A percentile compares a stretch with the other conserved stretches of the same genome.
phyloP scores from a whole-genome alignment of 1,140 invertebrate genomes.

The Drosophila arawakana region DNA sequence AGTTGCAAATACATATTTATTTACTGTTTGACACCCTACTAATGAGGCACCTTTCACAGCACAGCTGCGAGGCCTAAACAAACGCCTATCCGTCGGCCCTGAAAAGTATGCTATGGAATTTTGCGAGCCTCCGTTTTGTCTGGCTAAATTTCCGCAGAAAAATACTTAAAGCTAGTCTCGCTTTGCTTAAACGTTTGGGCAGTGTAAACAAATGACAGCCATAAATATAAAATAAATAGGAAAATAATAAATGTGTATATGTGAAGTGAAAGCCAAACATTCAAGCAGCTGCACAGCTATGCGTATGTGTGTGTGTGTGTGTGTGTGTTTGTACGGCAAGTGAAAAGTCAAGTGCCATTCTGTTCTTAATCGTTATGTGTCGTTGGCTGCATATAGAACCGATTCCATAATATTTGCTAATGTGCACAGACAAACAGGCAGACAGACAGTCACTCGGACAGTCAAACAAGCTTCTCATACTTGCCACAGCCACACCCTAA shows the following conservation, averaged over 20 bases:
- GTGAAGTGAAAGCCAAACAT: constrained; percentile 7
- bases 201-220: not conserved
- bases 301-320: not conserved
- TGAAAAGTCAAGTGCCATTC: constrained; percentile 10
- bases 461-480: constrained; percentile 1
- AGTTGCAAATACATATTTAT: constrained; percentile 10
- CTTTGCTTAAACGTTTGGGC: not conserved
- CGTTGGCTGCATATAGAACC: constrained; percentile 13
- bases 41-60: not conserved
- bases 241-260: constrained; percentile 1
- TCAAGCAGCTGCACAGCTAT: constrained; percentile 5
- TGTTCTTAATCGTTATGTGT: constrained; percentile 8
- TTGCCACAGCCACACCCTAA: constrained; percentile 42
- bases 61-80: constrained; percentile 25
- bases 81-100: constrained; percentile 8
- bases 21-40: not conserved
- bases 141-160: constrained; percentile 6
- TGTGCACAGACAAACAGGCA: constrained; percentile 3
- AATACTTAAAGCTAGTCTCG: constrained; percentile 8
- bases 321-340: not conserved
- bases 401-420: constrained; percentile 19
- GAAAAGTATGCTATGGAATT: constrained; percentile 29
- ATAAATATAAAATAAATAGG: not conserved
- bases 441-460: not conserved
- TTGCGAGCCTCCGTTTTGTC: not conserved